These are phyloP conservation scores for Stenodera caucasica DNA, from an alignment of 2,888 invertebrate species.

Conservation along the genomic window DNA sequence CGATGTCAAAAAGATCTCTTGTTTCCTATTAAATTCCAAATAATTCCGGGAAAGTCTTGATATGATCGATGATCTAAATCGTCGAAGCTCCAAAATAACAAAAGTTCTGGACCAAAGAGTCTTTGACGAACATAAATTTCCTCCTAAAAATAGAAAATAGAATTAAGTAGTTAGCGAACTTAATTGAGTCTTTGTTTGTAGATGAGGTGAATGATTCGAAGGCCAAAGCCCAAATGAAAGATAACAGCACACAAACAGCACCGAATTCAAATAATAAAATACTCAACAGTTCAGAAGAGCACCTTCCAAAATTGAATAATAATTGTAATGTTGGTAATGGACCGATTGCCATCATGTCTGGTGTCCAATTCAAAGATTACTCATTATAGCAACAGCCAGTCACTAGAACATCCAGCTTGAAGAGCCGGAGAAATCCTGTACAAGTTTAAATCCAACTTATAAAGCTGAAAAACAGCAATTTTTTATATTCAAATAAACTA, in stretches of 20 bases:
- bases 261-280: constrained; percentile 39
- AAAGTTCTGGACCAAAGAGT: too few species aligned
- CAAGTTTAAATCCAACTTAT: constrained; percentile 49
- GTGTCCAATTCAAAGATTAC: constrained; percentile 47
- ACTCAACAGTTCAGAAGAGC: constrained; percentile 43
- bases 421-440: constrained; percentile 50
- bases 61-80: too few species aligned
- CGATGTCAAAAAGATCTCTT: too few species aligned
- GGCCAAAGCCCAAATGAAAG: constrained; percentile 47
- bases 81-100: too few species aligned
- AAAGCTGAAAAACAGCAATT: neutral
- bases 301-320: constrained; percentile 50
- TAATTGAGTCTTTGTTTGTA: too few species aligned
- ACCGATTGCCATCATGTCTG: constrained; percentile 45
- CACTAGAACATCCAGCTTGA: constrained; percentile 50
- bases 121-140: too few species aligned
- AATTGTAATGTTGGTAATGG: constrained; percentile 52
- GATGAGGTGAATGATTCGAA: constrained; percentile 25
- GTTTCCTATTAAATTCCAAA: too few species aligned
- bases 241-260: constrained; percentile 52
- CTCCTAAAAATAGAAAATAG: too few species aligned
- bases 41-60: too few species aligned
- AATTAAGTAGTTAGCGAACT: too few species aligned
- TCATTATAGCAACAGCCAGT: constrained; percentile 51
- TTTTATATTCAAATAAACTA: neutral